Evolutionary conservation across 2,888 invertebrate species (phyloP).

Genomic region (Xiphydria camelus): DNA sequence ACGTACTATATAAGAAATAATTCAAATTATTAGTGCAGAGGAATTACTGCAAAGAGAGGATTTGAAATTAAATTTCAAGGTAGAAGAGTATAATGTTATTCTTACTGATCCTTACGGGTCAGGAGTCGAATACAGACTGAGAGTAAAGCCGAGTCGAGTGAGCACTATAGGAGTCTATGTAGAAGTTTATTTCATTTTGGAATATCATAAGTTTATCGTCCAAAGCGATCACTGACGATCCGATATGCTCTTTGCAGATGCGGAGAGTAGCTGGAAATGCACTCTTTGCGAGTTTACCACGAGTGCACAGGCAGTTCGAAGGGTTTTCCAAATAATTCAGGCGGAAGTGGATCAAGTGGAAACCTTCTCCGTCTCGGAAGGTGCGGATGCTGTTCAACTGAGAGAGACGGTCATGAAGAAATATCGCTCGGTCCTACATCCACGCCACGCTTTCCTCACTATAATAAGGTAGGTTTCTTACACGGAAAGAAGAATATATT

Average conservation of each 20-base stretch:
- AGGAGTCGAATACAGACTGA: too few species aligned
- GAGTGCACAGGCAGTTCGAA: constrained; percentile 64
- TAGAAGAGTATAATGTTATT: too few species aligned
- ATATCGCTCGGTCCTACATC: constrained; percentile 75
- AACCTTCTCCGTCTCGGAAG: constrained; percentile 62
- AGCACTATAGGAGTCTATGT: too few species aligned
- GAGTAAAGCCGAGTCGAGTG: too few species aligned
- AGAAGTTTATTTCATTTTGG: too few species aligned
- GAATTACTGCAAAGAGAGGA: too few species aligned
- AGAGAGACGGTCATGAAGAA: constrained; percentile 66
- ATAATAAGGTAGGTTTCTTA: constrained; percentile 60
- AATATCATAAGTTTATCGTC: too few species aligned
- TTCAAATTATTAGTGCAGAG: too few species aligned
- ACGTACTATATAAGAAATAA: too few species aligned
- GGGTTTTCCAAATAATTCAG: constrained; percentile 68
- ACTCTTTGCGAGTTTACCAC: constrained; percentile 70
- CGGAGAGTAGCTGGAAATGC: constrained; percentile 68
- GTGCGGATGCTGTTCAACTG: constrained; percentile 62
- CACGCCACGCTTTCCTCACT: constrained; percentile 72
- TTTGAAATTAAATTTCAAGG: too few species aligned
- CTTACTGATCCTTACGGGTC: too few species aligned
- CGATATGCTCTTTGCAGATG: constrained; percentile 55
- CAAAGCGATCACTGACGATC: not conserved
- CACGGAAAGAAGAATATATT: not conserved
- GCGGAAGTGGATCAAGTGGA: constrained; percentile 70